phyloP scores from a whole-genome alignment of 2,113 vertebrate species.

The Onychorhynchus coronatus region DNA sequence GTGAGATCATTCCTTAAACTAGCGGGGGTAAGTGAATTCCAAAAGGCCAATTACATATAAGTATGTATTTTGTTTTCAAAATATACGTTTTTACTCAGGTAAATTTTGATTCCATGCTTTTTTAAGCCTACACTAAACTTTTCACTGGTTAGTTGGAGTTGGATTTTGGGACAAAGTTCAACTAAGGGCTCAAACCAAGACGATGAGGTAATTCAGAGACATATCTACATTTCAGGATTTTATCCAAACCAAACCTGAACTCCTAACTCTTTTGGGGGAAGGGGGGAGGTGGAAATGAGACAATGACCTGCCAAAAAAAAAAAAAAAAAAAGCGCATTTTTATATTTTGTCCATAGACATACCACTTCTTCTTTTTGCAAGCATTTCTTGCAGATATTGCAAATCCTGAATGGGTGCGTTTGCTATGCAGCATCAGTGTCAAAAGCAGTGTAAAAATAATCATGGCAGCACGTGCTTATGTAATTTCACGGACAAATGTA shows the following conservation, averaged over 20 bases:
- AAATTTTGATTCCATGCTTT: not conserved
- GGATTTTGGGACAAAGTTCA: slow-evolving; percentile 39
- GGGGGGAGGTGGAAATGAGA: not conserved
- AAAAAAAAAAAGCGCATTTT: not conserved
- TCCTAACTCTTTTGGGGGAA: not conserved
- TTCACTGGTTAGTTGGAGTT: not conserved
- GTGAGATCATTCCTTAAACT: not conserved
- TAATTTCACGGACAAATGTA: slow-evolving; percentile 4
- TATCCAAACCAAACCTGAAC: slow-evolving; percentile 51
- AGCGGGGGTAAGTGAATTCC: not conserved
- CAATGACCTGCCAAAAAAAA: not conserved
- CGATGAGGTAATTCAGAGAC: slow-evolving; percentile 43
- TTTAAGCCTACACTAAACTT: not conserved
- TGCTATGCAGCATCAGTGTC: not conserved
- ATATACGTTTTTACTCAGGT: not conserved
- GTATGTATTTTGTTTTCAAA: not conserved
- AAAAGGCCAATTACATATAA: not conserved
- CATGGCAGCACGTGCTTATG: not conserved
- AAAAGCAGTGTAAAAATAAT: not conserved
- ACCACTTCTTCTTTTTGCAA: not conserved
- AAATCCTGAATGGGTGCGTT: not conserved
- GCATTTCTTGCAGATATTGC: not conserved
- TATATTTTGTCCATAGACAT: not conserved
- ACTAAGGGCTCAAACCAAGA: slow-evolving; percentile 30
- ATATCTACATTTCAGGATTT: slow-evolving; percentile 31